Base-by-base conservation (phyloP, 2,888 invertebrate genomes). In the Tipula vernalis region DNA sequence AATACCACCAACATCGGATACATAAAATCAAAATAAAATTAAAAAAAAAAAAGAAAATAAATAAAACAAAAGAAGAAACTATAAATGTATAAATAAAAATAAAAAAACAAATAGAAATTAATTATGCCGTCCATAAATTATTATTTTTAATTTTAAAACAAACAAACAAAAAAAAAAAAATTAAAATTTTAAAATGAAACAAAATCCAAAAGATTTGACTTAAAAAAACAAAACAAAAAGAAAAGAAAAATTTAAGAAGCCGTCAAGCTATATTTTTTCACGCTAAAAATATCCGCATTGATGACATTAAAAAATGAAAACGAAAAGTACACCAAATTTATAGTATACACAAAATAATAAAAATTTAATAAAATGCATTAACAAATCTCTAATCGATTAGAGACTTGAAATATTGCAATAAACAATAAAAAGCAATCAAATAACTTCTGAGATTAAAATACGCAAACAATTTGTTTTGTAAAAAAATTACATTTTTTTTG, bases 181-280 rank as follows among this genome's bases (percentile, higher is more conserved):
- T 15, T 28, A n/a, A n/a, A n/a, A n/a, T 83, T 83, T 83, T 83
- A 36, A 28, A 83, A 83, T 83, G 36, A 83, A 28, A 28, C 28
- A 83, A 44, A 44, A 44, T 44, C 44, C 36, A 83, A 83, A 83
- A 83, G 3, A 83, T 83, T 36, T 36, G 12, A 83, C 13, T 83
- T 83, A 39, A 39, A 15, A 39, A 84, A 39, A 28, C 28, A 28
- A 28, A 28, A 28, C 28, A 28, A 28, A 28, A 28, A 28, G 28
- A 28, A 28, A 83, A 83, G n/a, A 83, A 84, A 39, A n/a, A 84
- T n/a, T 2, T n/a, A 36, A 36, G 6, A 86, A 86, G 83, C 41
- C 87, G 86, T 87, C 87, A 87, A 86, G 87, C 87, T 86, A 87
- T 87, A 87, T 87, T 87, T 87, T 85, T 87, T 85, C 41, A 15